Evolutionary conservation across 2,888 invertebrate species (phyloP).

Genomic region (Pherbina coryleti): DNA sequence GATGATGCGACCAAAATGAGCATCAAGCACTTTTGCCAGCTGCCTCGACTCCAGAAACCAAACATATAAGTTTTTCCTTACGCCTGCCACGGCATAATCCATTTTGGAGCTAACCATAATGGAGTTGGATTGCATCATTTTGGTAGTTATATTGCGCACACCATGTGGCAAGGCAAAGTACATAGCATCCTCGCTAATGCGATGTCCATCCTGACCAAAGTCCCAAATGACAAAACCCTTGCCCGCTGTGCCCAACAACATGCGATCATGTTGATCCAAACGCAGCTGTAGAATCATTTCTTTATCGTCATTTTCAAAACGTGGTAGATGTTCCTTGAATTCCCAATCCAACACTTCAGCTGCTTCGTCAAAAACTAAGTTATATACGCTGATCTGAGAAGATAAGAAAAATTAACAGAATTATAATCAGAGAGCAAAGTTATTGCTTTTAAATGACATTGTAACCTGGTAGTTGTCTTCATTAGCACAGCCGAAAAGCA

Average conservation of each 20-base stretch:
- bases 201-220: constrained; percentile 72
- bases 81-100: constrained; percentile 94
- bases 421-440: too few relatives aligned
- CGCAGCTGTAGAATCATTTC: constrained; percentile 86
- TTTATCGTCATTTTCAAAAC: constrained; percentile 78
- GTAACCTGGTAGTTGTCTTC: constrained; percentile 74
- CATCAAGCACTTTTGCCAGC: constrained; percentile 92
- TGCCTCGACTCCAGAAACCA: constrained; percentile 88
- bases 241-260: constrained; percentile 85
- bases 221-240: constrained; percentile 90
- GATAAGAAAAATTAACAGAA: neutral
- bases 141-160: constrained; percentile 92
- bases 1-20: constrained; percentile 96
- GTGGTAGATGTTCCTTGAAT: constrained; percentile 74
- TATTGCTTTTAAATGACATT: too few relatives aligned
- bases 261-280: constrained; percentile 83
- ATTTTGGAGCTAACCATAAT: constrained; percentile 91
- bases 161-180: constrained; percentile 84
- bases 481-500: constrained; percentile 79
- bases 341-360: constrained; percentile 72
- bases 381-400: constrained; percentile 56
- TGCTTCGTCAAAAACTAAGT: neutral
- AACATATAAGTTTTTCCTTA: constrained; percentile 93
- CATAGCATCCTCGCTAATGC: constrained; percentile 72
- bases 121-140: constrained; percentile 90